A percentile compares a stretch with the other conserved stretches of the same genome.
phyloP scores from a whole-genome alignment of 2,113 vertebrate genomes.

The Tor tambroides region DNA sequence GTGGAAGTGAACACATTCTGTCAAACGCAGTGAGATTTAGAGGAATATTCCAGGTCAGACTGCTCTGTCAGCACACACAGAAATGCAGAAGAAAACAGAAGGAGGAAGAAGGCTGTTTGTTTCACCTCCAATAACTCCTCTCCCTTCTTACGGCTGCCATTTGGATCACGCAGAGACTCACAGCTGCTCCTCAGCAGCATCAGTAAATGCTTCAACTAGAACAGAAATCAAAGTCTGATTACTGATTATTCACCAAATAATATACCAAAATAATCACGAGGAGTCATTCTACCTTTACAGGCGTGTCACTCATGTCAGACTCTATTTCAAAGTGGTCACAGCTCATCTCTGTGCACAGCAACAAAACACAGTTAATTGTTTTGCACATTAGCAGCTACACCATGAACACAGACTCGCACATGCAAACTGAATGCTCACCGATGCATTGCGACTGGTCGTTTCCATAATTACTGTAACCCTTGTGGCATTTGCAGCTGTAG shows the following conservation, averaged over 20 bases:
- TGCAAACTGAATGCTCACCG: conserved; percentile 57
- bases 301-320: background rate
- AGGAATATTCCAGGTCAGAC: background rate
- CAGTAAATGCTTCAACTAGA: conserved; percentile 52
- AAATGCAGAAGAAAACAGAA: background rate
- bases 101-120: background rate
- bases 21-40: conserved; percentile 5
- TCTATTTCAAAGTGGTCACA: conserved; percentile 61
- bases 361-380: background rate
- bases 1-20: conserved; percentile 70
- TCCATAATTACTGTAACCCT: conserved; percentile 72
- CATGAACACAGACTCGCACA: no score
- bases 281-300: background rate
- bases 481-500: conserved; percentile 68
- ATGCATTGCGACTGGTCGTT: conserved; percentile 63
- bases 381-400: background rate
- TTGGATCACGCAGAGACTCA: conserved; percentile 60
- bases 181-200: conserved; percentile 71
- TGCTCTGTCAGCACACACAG: background rate
- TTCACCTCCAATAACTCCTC: conserved; percentile 72
- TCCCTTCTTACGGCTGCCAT: conserved; percentile 56
- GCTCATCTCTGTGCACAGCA: conserved; percentile 60
- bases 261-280: background rate
- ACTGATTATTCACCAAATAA: background rate
- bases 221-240: background rate